Conservation (phyloP, 2,888 invertebrate species). For the Stramonita haemastoma region DNA sequence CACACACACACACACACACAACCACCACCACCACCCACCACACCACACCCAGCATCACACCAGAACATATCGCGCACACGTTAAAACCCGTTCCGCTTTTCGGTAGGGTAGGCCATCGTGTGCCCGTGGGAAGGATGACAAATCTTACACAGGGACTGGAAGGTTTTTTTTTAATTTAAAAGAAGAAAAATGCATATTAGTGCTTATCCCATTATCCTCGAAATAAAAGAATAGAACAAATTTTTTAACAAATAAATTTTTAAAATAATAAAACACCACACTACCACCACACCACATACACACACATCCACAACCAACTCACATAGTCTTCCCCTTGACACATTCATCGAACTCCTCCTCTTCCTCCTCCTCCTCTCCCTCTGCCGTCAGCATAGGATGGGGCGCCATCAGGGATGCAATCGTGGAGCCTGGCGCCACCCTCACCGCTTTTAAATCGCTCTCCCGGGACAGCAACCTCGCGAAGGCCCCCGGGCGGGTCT, state of each 20-base stretch:
- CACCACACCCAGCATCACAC: not conserved
- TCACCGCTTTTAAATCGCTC: not conserved
- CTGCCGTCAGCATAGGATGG: not conserved
- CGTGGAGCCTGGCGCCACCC: conserved; percentile 26
- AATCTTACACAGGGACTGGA: too few relatives aligned
- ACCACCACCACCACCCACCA: not conserved
- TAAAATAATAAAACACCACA: not conserved
- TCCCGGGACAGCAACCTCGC: conserved; percentile 34
- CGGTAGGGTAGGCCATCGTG: too few relatives aligned
- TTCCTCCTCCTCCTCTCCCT: not conserved
- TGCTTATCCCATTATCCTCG: too few relatives aligned
- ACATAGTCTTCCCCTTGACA: conserved; percentile 29
- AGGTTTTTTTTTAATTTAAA: too few relatives aligned
- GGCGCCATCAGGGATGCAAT: conserved; percentile 39
- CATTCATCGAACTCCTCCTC: conserved; percentile 25
- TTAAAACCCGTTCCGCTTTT: too few relatives aligned
- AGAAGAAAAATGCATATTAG: too few relatives aligned
- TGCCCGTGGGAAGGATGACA: too few relatives aligned
- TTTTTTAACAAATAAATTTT: too few relatives aligned
- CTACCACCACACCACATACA: not conserved
- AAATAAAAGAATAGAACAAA: too few relatives aligned
- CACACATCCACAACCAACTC: conserved; percentile 20
- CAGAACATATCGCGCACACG: conserved; percentile 7
- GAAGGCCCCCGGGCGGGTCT: conserved; percentile 41
- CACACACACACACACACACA: not conserved